Base-by-base conservation (phyloP, 2,888 invertebrate genomes). In the Amaurobius ferox region DNA sequence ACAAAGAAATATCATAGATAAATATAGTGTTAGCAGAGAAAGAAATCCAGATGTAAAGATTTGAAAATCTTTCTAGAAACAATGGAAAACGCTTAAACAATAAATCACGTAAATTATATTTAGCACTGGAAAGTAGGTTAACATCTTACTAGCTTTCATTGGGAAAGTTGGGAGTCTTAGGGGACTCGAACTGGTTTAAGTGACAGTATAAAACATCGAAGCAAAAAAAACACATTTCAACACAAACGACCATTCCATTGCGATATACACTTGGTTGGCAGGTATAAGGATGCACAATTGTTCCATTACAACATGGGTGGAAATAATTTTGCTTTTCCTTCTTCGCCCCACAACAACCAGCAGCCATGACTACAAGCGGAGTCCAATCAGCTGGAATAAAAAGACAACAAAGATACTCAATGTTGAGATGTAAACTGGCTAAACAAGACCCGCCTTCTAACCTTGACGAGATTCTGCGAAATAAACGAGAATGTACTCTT, bases 141-240 rank as follows among this genome's bases (percentile, higher is more conserved):
- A 89, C 30, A 91, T 95, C 96, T 96, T 94, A 98, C 97, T 95
- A 98, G 91, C 97, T 95, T 91, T 98, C 97, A 92, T 98, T 98
- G 91, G 96, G 96, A 92, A 99, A 98, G 92, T 94, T 94, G 90
- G 98, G 97, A 90, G 95, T 94, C 92, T 95, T 95, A 89, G 98
- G 98, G 90, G 96, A 95, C 90, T 98, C 97, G 92, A 96, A 94
- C 92, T 95, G 96, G 93, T 98, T 95, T 90, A 99, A 94, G 93
- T 98, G 97, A 92, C 95, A 95, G 92, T 98, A 96, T 89, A 99
- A 94, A 90, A 98, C 98, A 93, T 99, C 99, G 93, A 99, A 99
- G 94, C 99, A 99, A 93, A 96, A 99, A 93, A 96, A 97, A 92
- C 98, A 98, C 99, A 99, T 99, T 92, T 98, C 98, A 88, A 96